Evolutionary conservation across 1,140 invertebrate genomes (phyloP).

Genomic region (Brachionus calyciflorus): DNA sequence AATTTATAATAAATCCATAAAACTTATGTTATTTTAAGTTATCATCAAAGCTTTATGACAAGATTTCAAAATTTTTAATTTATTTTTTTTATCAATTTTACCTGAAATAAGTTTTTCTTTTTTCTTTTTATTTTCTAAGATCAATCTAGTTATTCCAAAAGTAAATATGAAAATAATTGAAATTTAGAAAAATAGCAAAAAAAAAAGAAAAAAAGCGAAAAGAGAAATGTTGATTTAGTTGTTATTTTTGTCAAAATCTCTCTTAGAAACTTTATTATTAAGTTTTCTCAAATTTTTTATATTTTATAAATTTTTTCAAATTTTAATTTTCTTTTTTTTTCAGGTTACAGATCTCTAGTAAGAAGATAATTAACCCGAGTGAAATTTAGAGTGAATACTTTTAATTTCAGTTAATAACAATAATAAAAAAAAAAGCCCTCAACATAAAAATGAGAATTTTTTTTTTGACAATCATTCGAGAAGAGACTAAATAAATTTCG

Average conservation of each 20-base stretch:
- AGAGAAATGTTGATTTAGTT: slow-evolving; percentile 37
- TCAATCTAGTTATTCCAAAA: slow-evolving; percentile 23
- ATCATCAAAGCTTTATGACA: slow-evolving; percentile 28
- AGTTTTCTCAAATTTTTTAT: slow-evolving; percentile 9
- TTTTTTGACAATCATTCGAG: too few species aligned
- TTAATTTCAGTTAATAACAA: neutral
- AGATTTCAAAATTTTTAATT: neutral
- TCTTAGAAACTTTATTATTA: neutral
- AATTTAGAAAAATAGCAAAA: neutral
- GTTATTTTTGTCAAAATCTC: neutral
- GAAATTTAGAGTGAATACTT: slow-evolving; percentile 26
- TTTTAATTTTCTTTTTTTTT: slow-evolving; percentile 4
- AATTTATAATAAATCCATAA: slow-evolving; percentile 32
- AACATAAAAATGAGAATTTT: neutral
- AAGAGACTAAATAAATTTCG: too few species aligned
- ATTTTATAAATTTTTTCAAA: too few species aligned
- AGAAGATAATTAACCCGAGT: slow-evolving; percentile 39
- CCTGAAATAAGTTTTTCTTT: slow-evolving; percentile 17
- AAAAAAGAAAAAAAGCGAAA: too few species aligned
- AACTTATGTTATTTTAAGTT: too few species aligned
- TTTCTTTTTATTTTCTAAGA: neutral
- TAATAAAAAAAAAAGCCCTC: neutral
- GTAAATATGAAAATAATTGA: slow-evolving; percentile 23
- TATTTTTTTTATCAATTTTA: neutral
- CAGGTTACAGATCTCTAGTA: slow-evolving; percentile 33